Percentiles rank a stretch among this genome's conserved stretches.
Conservation (phyloP, 2,888 invertebrate genomes). For the Steinernema scapterisci region DNA sequence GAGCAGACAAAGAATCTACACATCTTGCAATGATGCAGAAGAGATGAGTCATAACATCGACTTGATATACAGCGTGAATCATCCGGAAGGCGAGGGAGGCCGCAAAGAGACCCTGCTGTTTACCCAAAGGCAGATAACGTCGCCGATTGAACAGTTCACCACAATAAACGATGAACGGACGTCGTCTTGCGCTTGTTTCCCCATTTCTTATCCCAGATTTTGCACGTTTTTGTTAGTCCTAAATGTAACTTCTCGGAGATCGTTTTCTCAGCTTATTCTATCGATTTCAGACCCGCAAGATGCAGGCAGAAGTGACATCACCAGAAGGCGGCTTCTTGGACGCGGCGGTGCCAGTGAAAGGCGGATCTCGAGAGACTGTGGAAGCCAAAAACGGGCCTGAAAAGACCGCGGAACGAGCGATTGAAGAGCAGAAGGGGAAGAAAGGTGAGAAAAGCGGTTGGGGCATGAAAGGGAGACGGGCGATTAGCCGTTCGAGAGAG, state of each 20-base stretch:
- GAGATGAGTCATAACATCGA: not conserved
- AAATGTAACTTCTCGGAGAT: not conserved
- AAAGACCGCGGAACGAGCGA: too few species aligned
- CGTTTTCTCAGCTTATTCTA: not conserved
- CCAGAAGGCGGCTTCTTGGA: not conserved
- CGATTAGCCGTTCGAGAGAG: too few species aligned
- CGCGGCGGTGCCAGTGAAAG: not conserved
- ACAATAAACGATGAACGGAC: not conserved
- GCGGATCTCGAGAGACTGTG: not conserved
- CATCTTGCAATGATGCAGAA: not conserved
- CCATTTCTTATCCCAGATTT: too few species aligned
- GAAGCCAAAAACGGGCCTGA: not conserved
- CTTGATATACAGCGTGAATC: not conserved
- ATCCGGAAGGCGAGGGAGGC: slow-evolving; percentile 11
- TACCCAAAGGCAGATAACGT: not conserved
- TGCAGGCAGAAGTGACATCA: slow-evolving; percentile 9
- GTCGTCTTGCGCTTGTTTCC: not conserved
- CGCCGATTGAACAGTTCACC: not conserved
- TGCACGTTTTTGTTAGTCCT: too few species aligned
- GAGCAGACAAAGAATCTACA: not conserved
- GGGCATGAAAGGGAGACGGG: too few species aligned
- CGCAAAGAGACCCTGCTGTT: not conserved
- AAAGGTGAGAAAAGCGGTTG: slow-evolving; percentile 1
- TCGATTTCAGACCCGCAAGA: not conserved
- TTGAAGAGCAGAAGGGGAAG: slow-evolving; percentile 3